phyloP scores from a whole-genome alignment of 2,113 vertebrate genomes.

The Archilochus colubris region DNA sequence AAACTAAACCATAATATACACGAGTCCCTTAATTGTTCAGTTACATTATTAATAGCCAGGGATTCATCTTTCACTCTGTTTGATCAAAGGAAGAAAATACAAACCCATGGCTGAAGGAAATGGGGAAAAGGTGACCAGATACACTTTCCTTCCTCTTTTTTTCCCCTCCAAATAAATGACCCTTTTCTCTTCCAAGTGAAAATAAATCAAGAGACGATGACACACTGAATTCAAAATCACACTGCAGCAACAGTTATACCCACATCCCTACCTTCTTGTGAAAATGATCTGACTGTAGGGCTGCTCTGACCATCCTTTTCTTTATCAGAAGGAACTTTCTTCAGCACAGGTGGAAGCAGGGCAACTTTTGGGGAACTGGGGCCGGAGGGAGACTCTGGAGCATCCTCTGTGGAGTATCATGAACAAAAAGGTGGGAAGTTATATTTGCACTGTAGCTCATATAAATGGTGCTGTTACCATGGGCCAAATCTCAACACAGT shows the following conservation, averaged over 20 bases:
- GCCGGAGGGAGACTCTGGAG: conserved; percentile 82
- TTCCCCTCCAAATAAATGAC: background rate
- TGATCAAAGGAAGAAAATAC: background rate
- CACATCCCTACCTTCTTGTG: conserved; percentile 87
- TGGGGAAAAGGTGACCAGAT: background rate
- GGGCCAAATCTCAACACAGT: background rate
- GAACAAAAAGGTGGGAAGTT: background rate
- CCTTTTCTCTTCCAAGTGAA: background rate
- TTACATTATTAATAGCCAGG: background rate
- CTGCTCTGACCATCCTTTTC: conserved; percentile 84
- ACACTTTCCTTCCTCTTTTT: background rate
- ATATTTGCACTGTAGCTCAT: background rate
- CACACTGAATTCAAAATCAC: background rate
- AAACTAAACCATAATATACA: background rate
- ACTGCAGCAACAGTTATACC: background rate
- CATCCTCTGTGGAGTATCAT: conserved; percentile 80
- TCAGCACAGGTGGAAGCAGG: conserved; percentile 80
- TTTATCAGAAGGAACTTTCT: conserved; percentile 86
- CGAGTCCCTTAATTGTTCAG: background rate
- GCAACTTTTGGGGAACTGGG: conserved; percentile 80
- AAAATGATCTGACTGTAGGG: conserved; percentile 75
- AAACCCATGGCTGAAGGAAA: background rate
- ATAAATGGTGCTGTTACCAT: background rate
- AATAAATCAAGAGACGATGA: background rate
- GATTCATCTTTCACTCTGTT: background rate